These are phyloP conservation scores for Aeoliscus strigatus DNA, from an alignment of 2,797 vertebrate species.

Conservation along the genomic window DNA sequence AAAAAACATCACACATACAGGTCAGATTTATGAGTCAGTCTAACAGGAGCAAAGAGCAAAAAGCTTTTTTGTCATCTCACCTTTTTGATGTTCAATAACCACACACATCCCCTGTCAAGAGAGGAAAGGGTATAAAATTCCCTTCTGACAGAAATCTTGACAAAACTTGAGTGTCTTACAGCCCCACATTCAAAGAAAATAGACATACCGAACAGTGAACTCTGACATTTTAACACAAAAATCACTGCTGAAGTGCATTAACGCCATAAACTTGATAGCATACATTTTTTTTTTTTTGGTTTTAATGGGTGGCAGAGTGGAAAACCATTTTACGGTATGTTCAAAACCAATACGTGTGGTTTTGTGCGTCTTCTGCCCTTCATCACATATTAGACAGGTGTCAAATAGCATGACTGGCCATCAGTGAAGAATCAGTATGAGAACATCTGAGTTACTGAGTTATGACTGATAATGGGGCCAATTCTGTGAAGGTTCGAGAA, in stretches of 20 bases:
- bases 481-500: too few relatives aligned
- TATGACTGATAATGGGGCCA: too few relatives aligned
- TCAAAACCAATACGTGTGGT: too few relatives aligned
- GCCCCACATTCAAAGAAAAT: constrained; percentile 23
- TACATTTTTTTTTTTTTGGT: not conserved
- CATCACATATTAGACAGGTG: constrained; percentile 32
- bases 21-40: constrained; percentile 29
- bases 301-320: too few relatives aligned
- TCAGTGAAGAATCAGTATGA: constrained; percentile 7
- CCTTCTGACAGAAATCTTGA: constrained; percentile 8
- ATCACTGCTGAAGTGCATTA: too few relatives aligned
- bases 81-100: constrained; percentile 31
- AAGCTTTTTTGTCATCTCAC: constrained; percentile 19
- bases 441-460: too few relatives aligned
- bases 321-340: too few relatives aligned
- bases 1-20: too few relatives aligned
- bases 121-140: constrained; percentile 15
- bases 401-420: constrained; percentile 13
- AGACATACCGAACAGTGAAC: constrained; percentile 2
- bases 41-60: constrained; percentile 25
- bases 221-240: too few relatives aligned
- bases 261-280: too few relatives aligned
- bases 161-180: constrained; percentile 6
- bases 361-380: constrained; percentile 10
- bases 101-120: constrained; percentile 12